Base-by-base conservation (phyloP, 2,888 invertebrate species). In the Hirtodrosophila alboralis region DNA sequence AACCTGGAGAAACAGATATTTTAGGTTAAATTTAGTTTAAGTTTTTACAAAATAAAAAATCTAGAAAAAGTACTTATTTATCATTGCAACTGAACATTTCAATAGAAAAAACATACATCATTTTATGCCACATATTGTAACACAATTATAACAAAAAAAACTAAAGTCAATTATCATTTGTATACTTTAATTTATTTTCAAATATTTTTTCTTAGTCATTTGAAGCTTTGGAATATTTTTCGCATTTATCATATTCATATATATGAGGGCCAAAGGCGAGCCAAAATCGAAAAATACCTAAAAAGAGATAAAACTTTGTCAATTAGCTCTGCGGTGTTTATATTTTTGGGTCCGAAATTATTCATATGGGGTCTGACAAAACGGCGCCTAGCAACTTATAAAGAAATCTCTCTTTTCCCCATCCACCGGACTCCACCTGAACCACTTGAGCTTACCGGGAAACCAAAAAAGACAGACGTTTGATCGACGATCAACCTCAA, bases 391-490 rank as follows among this genome's bases (percentile, higher is more conserved):
- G 59, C 65, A 66, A 74, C 68, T 64, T 72, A 58, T 23, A 44
- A 40, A 16, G 38, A 40, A 36, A 56, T 61, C 71, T 54, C 49
- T 23, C 2, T 4, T 4, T 18, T 5, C 3, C 18, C 18, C 1
- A 18, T 4, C 2, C 18, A 18, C 3, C 23, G 23, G 0, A 23
- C 23, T n/a, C n/a, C 23, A 23, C 23, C 23, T 79, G 73, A 66
- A 63, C 58, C 77, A 77, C 80, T 79, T 78, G 77, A 83, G 80
- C 73, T 60, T 52, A 9, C 28, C 12, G 52, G 26, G 59, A 53
- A 28, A 23, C 13, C 21, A 30, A 27, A 27, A 26, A 31, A 33
- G 18, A 34, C 27, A 33, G 10, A 26, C 30, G n/a, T n/a, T 10
- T 26, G 54, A 38, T 34, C 49, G 28, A 33, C 58, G 31, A 14